Conservation (phyloP, 1,140 invertebrate genomes). For the Calephelis nemesis region DNA sequence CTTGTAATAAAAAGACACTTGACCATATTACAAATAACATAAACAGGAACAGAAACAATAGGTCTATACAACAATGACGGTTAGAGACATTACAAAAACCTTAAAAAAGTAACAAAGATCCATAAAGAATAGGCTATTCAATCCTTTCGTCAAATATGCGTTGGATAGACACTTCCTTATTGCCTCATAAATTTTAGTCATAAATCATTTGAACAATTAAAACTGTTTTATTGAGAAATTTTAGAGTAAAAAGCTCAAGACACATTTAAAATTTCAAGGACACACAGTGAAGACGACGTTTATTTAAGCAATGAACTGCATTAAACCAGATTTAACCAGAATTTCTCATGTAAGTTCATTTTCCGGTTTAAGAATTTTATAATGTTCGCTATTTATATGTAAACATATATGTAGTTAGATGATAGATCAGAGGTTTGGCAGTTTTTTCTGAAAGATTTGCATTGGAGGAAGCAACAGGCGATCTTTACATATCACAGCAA, state of each 20-base stretch:
- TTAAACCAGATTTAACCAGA: background rate
- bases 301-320: background rate
- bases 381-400: too few species aligned
- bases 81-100: conserved; percentile 47
- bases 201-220: conserved; percentile 54
- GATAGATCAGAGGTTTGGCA: too few species aligned
- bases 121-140: conserved; percentile 65
- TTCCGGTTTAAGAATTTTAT: too few species aligned
- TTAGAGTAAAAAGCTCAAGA: background rate
- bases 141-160: conserved; percentile 75
- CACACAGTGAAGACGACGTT: background rate
- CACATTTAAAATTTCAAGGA: background rate
- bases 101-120: conserved; percentile 65
- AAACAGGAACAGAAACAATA: conserved; percentile 61
- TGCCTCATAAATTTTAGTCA: conserved; percentile 69
- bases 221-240: background rate
- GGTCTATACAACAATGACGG: conserved; percentile 52
- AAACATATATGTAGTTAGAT: too few species aligned
- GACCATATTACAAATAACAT: conserved; percentile 50
- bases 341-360: background rate
- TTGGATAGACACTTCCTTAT: conserved; percentile 73
- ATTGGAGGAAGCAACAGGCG: too few species aligned
- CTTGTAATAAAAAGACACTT: conserved; percentile 2
- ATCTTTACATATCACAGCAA: too few species aligned
- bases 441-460: too few species aligned